Evolutionary conservation across 2,888 invertebrate species (phyloP).

Genomic region (Leptogaster cylindrica): DNA sequence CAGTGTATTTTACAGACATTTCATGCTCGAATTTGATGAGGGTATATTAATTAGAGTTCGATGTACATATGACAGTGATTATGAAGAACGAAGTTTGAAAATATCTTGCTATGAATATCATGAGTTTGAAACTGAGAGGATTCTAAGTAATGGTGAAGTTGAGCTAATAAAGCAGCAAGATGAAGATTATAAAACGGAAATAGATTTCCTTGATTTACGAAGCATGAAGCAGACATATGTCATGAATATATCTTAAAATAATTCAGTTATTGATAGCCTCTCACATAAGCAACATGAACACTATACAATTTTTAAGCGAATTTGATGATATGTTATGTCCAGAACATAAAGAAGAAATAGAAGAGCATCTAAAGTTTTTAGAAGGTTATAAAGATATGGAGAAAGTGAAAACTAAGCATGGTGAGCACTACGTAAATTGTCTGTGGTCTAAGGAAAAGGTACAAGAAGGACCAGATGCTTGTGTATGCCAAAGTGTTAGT

Average conservation of each 20-base stretch:
- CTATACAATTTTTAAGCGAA: background rate
- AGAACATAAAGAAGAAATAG: too few species aligned
- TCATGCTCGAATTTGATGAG: slow-evolving; percentile 41
- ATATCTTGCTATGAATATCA: slow-evolving; percentile 44
- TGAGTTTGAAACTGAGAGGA: too few species aligned
- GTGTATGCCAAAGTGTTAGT: too few species aligned
- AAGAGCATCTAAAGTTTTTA: too few species aligned
- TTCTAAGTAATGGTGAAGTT: slow-evolving; percentile 44
- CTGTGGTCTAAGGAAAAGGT: too few species aligned
- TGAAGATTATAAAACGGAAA: background rate
- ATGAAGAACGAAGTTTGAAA: slow-evolving; percentile 32
- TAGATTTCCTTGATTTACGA: slow-evolving; percentile 1
- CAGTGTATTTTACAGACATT: slow-evolving; percentile 42
- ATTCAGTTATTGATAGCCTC: background rate
- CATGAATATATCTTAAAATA: slow-evolving; percentile 17
- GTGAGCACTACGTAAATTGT: too few species aligned
- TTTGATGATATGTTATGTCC: background rate
- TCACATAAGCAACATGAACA: background rate
- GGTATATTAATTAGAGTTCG: slow-evolving; percentile 38
- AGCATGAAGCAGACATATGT: slow-evolving; percentile 10
- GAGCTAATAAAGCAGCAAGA: slow-evolving; percentile 38
- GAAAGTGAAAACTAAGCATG: too few species aligned
- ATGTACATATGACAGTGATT: slow-evolving; percentile 43
- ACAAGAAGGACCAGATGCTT: too few species aligned
- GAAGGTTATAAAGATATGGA: too few species aligned